Percentiles rank a stretch among this genome's conserved stretches.
These are phyloP conservation scores for Prunella strophiata DNA, from an alignment of 2,797 vertebrate species.

Conservation along the genomic window DNA sequence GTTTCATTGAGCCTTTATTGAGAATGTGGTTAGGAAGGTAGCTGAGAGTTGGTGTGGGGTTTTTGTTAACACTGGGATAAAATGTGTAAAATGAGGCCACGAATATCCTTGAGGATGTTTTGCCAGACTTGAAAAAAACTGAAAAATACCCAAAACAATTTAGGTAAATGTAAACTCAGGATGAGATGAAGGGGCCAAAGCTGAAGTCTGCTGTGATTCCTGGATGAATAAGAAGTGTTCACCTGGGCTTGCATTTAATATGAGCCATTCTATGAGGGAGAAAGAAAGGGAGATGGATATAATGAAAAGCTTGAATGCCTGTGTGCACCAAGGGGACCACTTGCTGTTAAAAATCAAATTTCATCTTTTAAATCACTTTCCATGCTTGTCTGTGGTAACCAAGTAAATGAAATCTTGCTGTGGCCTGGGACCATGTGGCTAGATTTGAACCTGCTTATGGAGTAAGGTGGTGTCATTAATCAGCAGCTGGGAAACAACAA, in stretches of 20 bases:
- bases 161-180: slow-evolving; percentile 25
- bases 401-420: slow-evolving; percentile 65
- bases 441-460: slow-evolving; percentile 46
- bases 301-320: slow-evolving; percentile 71
- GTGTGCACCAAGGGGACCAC: slow-evolving; percentile 58
- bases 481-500: slow-evolving; percentile 40
- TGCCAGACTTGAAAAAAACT: slow-evolving; percentile 1
- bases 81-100: background rate
- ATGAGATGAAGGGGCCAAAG: slow-evolving; percentile 44
- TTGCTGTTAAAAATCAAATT: slow-evolving; percentile 69
- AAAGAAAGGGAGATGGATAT: slow-evolving; percentile 59
- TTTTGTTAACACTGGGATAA: background rate
- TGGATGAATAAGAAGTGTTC: slow-evolving; percentile 45
- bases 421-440: slow-evolving; percentile 53
- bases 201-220: slow-evolving; percentile 42
- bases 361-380: slow-evolving; percentile 61
- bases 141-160: background rate
- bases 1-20: background rate
- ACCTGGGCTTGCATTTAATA: slow-evolving; percentile 66
- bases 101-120: background rate
- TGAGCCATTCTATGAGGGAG: slow-evolving; percentile 51
- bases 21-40: background rate
- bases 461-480: slow-evolving; percentile 61
- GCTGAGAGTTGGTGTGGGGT: background rate
- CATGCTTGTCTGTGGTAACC: slow-evolving; percentile 61